A percentile compares a stretch with the other conserved stretches of the same genome.
phyloP scores from a whole-genome alignment of 2,888 invertebrate species.

The Adelognathus sp. region DNA sequence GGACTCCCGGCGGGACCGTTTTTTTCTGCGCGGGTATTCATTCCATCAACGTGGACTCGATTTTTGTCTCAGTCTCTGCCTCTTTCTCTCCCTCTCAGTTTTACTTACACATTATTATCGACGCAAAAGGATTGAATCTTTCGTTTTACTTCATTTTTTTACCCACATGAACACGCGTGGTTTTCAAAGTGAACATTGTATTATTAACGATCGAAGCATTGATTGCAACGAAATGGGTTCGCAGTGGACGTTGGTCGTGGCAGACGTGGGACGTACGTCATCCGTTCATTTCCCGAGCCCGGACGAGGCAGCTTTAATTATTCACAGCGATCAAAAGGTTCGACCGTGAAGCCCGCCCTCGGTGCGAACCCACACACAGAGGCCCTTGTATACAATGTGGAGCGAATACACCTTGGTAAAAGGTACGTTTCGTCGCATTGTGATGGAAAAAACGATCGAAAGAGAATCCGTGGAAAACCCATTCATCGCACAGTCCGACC shows the following conservation, averaged over 20 bases:
- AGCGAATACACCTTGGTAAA: background rate
- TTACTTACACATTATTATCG: background rate
- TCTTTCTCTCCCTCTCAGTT: background rate
- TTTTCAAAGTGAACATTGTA: constrained; percentile 22
- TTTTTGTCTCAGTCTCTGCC: background rate
- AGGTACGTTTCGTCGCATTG: background rate
- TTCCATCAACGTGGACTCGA: constrained; percentile 14
- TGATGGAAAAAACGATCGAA: constrained; percentile 23
- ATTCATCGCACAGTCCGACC: background rate
- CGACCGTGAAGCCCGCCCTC: background rate
- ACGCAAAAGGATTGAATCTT: constrained; percentile 32
- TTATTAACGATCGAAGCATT: constrained; percentile 28
- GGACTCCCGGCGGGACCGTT: no score
- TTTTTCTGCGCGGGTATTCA: no score
- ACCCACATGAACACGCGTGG: background rate
- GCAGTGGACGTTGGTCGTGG: background rate
- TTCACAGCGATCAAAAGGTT: constrained; percentile 12
- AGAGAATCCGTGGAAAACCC: constrained; percentile 4
- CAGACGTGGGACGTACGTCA: constrained; percentile 29
- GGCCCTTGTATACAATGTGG: background rate
- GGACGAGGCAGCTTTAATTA: constrained; percentile 42
- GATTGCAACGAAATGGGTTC: constrained; percentile 4
- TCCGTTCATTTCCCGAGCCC: constrained; percentile 26
- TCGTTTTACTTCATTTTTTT: constrained; percentile 4
- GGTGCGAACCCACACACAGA: background rate